Percentiles rank a stretch among this genome's conserved stretches.
Evolutionary conservation across 1,140 invertebrate species (phyloP).

Genomic region (Venturia canescens): DNA sequence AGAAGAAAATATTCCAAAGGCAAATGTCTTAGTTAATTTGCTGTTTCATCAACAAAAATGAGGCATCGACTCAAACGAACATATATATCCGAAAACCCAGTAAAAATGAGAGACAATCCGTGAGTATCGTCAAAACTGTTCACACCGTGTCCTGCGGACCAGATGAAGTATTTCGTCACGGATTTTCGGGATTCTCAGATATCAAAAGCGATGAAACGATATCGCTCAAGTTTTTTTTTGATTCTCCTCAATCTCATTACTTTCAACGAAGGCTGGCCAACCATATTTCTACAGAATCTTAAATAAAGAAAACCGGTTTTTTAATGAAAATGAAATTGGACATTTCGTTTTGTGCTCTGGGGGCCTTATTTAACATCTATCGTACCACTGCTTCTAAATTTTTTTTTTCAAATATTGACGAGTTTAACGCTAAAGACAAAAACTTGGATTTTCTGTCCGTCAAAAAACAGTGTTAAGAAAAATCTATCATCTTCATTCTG

Average conservation of each 20-base stretch:
- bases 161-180: background rate
- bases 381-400: slow-evolving; percentile 32
- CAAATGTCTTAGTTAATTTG: background rate
- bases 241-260: slow-evolving; percentile 2
- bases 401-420: slow-evolving; percentile 43
- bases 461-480: slow-evolving; percentile 42
- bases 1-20: slow-evolving; percentile 12
- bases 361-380: slow-evolving; percentile 41
- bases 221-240: background rate
- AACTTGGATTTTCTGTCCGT: slow-evolving; percentile 53
- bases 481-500: slow-evolving; percentile 38
- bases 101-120: background rate
- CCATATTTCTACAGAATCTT: slow-evolving; percentile 14
- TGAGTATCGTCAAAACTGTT: slow-evolving; percentile 22
- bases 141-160: background rate
- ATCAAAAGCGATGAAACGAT: slow-evolving; percentile 12
- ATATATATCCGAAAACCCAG: background rate
- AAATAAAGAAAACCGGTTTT: slow-evolving; percentile 48
- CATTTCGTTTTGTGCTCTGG: slow-evolving; percentile 29
- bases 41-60: background rate
- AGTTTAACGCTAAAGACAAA: slow-evolving; percentile 45
- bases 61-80: slow-evolving; percentile 21
- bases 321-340: slow-evolving; percentile 55
- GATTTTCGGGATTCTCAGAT: slow-evolving; percentile 16
- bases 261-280: slow-evolving; percentile 25